Base-by-base conservation (phyloP, 2,113 vertebrate genomes). In the Channa argus region DNA sequence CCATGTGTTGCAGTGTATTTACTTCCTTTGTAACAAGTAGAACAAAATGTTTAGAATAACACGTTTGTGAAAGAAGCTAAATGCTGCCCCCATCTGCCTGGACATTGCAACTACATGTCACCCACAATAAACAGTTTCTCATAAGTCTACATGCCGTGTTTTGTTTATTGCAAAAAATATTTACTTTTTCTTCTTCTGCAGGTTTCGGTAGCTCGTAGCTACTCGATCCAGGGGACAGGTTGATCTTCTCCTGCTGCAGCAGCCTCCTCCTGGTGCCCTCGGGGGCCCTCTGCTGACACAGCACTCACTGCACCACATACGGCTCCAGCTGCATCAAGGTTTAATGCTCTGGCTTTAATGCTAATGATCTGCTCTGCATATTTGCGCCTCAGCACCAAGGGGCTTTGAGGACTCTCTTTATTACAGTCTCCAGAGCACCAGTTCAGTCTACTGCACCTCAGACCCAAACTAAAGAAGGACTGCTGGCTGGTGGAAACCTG, bases 81-180 rank as follows among this genome's bases (percentile, higher is more conserved):
- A 91, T 82, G 75, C 87, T 88, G 88, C 88, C 89, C 84, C 74
- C 91, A 34, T 43, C 84, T 90, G 91, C 58, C 68, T 45, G 47
- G 15, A 44, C 13, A 41, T 13, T 8, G 54, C 51, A 78, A 83
- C 83, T 91, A 47, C 89, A 90, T 4, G 4, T 8, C 50, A 12
- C 8, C 10, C 58, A 14, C 3, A 66, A 8, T 34, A 41, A 59
- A 61, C 33, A 36, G 12, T 33, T 58, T 52, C 37, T 67, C 45
- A 62, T 9, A 11, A 52, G 14, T 0, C 8, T 15, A 9, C 51
- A 34, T 12, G 66, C 11, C 5, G 59, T 70, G 5, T 39, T 8
- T 47, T 62, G 6, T 66, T 55, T 44, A 33, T 33, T 65, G 9
- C 2, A 75, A 47, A 14, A 47, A 13, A 15, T 14, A 69, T 11